phyloP scores from a whole-genome alignment of 1,140 invertebrate genomes.

The Achatina immaculata region DNA sequence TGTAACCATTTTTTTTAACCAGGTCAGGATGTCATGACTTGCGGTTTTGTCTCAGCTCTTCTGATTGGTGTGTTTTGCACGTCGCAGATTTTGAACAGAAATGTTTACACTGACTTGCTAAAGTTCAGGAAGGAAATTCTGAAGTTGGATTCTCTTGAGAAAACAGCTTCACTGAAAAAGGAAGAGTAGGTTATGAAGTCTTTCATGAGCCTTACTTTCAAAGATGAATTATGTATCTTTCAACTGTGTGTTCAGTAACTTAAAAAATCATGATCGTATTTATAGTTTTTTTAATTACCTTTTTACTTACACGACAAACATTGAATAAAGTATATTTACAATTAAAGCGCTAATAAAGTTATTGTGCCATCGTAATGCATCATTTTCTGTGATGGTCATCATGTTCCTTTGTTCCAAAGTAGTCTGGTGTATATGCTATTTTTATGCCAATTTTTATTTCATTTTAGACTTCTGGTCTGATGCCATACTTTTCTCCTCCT shows the following conservation, averaged over 20 bases:
- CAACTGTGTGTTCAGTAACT: neutral
- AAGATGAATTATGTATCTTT: neutral
- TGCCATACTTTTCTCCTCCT: too few relatives aligned
- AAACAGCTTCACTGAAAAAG: neutral
- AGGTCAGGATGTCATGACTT: slow-evolving; percentile 70
- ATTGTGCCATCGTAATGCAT: neutral
- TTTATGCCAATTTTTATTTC: too few relatives aligned
- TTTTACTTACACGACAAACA: neutral
- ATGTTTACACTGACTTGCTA: slow-evolving; percentile 65
- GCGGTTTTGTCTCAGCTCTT: slow-evolving; percentile 70
- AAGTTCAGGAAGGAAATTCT: slow-evolving; percentile 53
- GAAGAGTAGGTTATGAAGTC: too few relatives aligned
- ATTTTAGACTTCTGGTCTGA: too few relatives aligned
- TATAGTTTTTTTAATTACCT: neutral
- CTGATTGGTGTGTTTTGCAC: slow-evolving; percentile 68
- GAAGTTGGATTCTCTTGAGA: slow-evolving; percentile 34
- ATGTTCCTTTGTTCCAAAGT: too few relatives aligned
- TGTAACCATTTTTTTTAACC: slow-evolving; percentile 42
- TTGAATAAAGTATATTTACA: neutral
- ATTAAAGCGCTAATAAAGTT: neutral
- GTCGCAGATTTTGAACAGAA: slow-evolving; percentile 65
- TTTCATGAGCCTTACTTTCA: too few relatives aligned
- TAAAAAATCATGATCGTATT: neutral
- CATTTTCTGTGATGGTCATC: too few relatives aligned
- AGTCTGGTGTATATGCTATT: too few relatives aligned